These are phyloP conservation scores for Eretmochelys imbricata DNA, from an alignment of 2,113 vertebrate genomes.

Conservation along the genomic window DNA sequence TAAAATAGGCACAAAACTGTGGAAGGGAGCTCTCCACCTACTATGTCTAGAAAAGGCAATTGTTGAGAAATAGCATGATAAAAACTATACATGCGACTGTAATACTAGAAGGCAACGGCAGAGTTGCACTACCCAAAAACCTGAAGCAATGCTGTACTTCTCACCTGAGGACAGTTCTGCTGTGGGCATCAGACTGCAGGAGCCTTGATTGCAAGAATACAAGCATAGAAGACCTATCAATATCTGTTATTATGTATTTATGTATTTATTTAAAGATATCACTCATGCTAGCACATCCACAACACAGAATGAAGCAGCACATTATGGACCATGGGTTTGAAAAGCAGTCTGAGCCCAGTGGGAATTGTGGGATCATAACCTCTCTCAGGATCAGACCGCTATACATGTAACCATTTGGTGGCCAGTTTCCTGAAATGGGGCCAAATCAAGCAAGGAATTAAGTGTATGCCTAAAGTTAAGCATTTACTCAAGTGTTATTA, in stretches of 20 bases:
- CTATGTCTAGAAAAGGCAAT: neutral
- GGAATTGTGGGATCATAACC: accelerated
- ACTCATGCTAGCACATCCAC: accelerated
- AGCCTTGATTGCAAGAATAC: conserved; percentile 64
- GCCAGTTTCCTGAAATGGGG: accelerated
- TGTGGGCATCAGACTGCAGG: conserved; percentile 29
- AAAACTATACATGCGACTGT: accelerated
- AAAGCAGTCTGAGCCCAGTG: neutral
- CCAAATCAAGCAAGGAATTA: neutral
- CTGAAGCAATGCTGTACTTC: conserved; percentile 5
- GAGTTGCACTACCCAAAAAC: neutral
- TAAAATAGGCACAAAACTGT: neutral
- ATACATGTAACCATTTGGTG: neutral
- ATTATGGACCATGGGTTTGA: neutral
- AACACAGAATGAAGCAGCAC: neutral
- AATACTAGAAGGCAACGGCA: neutral
- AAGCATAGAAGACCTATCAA: conserved; percentile 65
- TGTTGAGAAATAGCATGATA: neutral
- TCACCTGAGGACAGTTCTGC: conserved; percentile 60
- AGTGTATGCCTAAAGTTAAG: neutral
- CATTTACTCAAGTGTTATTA: neutral
- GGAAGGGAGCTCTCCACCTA: neutral
- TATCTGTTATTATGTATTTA: neutral
- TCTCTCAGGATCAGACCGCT: neutral
- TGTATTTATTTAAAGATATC: neutral